phyloP scores from a whole-genome alignment of 64 coral and sea anemone genomes.

The Pocillopora verrucosa region DNA sequence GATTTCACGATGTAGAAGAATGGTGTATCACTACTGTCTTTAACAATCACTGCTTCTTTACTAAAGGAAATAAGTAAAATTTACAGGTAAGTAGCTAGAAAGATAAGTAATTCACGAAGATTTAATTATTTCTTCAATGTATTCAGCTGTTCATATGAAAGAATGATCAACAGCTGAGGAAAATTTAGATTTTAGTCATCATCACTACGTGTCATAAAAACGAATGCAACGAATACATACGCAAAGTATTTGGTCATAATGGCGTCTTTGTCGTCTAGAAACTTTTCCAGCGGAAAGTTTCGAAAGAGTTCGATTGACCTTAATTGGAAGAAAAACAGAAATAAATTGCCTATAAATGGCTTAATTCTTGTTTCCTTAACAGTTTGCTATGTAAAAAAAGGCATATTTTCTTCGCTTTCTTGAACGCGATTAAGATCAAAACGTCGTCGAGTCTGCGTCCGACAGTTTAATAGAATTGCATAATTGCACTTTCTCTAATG shows the following conservation, averaged over 20 bases:
- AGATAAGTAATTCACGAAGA: too few species aligned
- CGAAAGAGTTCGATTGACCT: constrained; percentile 83
- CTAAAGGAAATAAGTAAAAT: constrained; percentile 13
- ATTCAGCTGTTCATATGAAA: too few species aligned
- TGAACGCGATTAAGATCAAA: too few species aligned
- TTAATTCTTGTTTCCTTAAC: background rate
- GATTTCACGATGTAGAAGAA: constrained; percentile 93
- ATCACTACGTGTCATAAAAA: background rate
- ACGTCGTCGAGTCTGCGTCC: too few species aligned
- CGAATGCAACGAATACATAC: constrained; percentile 51
- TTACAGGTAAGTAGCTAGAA: too few species aligned
- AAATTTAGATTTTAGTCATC: too few species aligned
- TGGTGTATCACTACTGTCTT: constrained; percentile 76
- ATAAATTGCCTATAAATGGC: background rate
- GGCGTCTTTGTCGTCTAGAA: constrained; percentile 80
- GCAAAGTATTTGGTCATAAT: constrained; percentile 84
- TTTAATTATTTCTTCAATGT: too few species aligned
- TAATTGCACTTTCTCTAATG: background rate
- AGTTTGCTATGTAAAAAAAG: background rate
- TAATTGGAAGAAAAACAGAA: background rate
- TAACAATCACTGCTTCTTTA: constrained; percentile 83
- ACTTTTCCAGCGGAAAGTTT: constrained; percentile 85
- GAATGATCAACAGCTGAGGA: too few species aligned
- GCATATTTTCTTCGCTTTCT: too few species aligned
- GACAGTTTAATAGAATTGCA: background rate